Conservation (phyloP, 2,113 vertebrate species). For the Atrichornis clamosus region DNA sequence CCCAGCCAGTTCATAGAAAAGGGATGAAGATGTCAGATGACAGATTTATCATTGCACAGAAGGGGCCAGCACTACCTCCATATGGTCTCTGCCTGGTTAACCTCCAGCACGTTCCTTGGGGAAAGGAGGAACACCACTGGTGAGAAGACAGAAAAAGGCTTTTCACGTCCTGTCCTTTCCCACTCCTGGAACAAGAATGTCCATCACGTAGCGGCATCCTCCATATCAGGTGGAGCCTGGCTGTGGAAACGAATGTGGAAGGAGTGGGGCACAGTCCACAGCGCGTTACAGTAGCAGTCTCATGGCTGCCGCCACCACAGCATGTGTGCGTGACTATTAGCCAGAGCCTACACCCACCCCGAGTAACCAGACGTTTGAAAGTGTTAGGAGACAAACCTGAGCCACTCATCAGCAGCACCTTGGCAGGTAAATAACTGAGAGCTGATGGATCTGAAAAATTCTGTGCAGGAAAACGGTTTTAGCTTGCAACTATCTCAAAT, state of each 20-base stretch:
- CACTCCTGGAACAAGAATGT: not conserved
- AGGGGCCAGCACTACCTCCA: not conserved
- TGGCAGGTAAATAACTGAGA: not conserved
- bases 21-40: not conserved
- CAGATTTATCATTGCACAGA: not conserved
- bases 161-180: not conserved
- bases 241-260: fast-evolving
- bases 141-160: not conserved
- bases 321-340: fast-evolving
- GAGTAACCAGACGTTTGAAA: not conserved
- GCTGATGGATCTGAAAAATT: not conserved
- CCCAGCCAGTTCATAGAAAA: not conserved
- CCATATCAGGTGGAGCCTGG: not conserved
- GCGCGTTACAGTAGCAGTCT: not conserved
- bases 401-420: not conserved
- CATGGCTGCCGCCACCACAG: not conserved
- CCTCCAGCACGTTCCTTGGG: not conserved
- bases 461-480: not conserved
- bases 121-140: not conserved
- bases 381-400: not conserved
- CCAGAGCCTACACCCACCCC: not conserved
- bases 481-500: not conserved
- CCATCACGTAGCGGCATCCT: fast-evolving
- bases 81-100: not conserved
- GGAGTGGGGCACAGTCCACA: not conserved